Conservation (phyloP, 1,140 invertebrate genomes). For the Macrotrachela quadricornifera region DNA sequence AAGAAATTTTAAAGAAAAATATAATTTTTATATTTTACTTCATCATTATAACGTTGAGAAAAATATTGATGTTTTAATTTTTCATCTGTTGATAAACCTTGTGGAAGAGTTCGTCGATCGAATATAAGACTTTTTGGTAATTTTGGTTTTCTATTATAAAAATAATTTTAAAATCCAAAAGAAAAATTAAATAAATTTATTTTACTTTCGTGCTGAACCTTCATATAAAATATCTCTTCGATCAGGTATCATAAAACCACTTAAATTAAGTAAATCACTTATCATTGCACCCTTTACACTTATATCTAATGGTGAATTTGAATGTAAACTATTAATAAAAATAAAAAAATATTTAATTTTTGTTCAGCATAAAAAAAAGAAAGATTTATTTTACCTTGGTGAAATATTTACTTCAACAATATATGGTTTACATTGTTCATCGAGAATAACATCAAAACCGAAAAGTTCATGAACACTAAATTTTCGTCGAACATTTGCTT, state of each 20-base stretch:
- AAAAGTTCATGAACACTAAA: constrained; percentile 56
- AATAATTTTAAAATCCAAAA: too few species aligned
- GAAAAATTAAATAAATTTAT: neutral
- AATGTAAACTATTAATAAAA: constrained; percentile 25
- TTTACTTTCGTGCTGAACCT: neutral
- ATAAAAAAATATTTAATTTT: neutral
- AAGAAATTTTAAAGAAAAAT: neutral
- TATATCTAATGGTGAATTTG: constrained; percentile 28
- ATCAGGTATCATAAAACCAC: constrained; percentile 25
- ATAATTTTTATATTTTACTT: constrained; percentile 13
- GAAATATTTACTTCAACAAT: constrained; percentile 48
- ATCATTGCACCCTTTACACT: constrained; percentile 30
- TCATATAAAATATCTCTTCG: constrained; percentile 16
- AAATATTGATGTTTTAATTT: constrained; percentile 27
- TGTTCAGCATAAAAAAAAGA: neutral
- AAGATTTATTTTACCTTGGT: constrained; percentile 18
- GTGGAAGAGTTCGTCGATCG: constrained; percentile 21
- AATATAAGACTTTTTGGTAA: constrained; percentile 10
- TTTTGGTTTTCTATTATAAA: too few species aligned
- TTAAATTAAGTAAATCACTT: constrained; percentile 26
- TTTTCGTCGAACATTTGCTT: constrained; percentile 33
- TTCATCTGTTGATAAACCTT: constrained; percentile 21
- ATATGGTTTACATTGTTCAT: constrained; percentile 74
- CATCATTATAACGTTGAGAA: constrained; percentile 22
- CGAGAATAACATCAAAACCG: constrained; percentile 79